Conservation (phyloP, 2,113 vertebrate genomes). For the Xiphophorus hellerii region DNA sequence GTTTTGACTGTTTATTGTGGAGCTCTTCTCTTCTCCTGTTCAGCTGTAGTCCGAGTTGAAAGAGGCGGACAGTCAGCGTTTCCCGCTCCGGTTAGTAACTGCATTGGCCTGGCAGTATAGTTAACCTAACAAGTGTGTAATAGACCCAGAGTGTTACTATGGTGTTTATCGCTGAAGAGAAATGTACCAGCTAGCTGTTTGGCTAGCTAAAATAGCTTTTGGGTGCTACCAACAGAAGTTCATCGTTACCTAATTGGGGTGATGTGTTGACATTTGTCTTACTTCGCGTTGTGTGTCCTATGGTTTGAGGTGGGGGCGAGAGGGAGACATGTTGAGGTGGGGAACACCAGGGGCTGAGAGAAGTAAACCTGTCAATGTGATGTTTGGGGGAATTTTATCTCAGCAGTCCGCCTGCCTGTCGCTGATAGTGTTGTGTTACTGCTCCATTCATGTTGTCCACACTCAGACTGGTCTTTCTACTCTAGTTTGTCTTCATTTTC, state of each 20-base stretch:
- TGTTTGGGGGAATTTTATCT: too few relatives aligned
- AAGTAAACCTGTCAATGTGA: neutral
- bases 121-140: neutral
- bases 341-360: neutral
- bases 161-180: neutral
- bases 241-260: conserved; percentile 11
- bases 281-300: neutral
- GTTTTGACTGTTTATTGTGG: conserved; percentile 47
- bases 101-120: neutral
- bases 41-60: neutral
- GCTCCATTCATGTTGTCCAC: too few relatives aligned
- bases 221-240: conserved; percentile 14
- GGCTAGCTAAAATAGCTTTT: conserved; percentile 48
- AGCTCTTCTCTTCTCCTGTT: neutral
- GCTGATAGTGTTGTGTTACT: too few relatives aligned
- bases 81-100: conserved; percentile 36
- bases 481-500: too few relatives aligned
- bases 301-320: neutral
- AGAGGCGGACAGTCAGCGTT: neutral
- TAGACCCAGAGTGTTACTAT: neutral
- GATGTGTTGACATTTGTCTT: conserved; percentile 24
- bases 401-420: too few relatives aligned
- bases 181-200: conserved; percentile 50
- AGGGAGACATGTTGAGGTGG: too few relatives aligned
- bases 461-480: too few relatives aligned